Evolutionary conservation across 92 coral and sea anemone species (phyloP).

Genomic region (Paramuricea clavata): DNA sequence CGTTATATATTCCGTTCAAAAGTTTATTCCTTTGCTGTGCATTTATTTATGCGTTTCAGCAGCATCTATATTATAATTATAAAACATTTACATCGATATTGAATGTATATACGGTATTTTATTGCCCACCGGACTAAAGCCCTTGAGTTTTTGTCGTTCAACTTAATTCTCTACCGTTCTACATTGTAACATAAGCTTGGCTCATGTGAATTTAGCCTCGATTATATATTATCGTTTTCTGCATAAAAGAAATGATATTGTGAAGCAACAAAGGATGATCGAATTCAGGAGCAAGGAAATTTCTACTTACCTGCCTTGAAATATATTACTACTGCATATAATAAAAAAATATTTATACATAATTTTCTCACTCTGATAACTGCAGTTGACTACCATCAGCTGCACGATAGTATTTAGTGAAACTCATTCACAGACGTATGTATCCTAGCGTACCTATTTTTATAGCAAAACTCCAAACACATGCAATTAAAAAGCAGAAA

Average conservation of each 20-base stretch:
- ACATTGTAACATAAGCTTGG: neutral
- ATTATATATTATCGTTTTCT: neutral
- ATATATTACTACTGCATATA: too few species aligned
- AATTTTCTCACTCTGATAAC: too few species aligned
- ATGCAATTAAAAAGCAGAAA: too few species aligned
- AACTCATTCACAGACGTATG: too few species aligned
- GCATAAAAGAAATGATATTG: conserved; percentile 13
- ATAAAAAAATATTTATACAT: too few species aligned
- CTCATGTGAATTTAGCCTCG: conserved; percentile 8
- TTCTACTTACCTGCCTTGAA: too few species aligned
- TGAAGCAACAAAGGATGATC: too few species aligned
- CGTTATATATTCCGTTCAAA: neutral
- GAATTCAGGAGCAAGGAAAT: too few species aligned
- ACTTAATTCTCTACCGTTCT: conserved; percentile 14
- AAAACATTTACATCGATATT: conserved; percentile 11
- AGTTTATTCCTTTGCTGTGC: neutral
- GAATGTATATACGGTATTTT: neutral
- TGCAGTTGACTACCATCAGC: too few species aligned
- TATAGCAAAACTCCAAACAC: too few species aligned
- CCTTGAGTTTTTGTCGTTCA: neutral
- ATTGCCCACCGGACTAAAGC: neutral
- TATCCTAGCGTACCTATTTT: too few species aligned
- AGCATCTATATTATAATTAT: neutral
- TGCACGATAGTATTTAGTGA: too few species aligned
- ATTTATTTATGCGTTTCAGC: conserved; percentile 19